A percentile compares a stretch with the other conserved stretches of the same genome.
Conservation (phyloP, 2,888 invertebrate species). For the Petrolisthes cinctipes region DNA sequence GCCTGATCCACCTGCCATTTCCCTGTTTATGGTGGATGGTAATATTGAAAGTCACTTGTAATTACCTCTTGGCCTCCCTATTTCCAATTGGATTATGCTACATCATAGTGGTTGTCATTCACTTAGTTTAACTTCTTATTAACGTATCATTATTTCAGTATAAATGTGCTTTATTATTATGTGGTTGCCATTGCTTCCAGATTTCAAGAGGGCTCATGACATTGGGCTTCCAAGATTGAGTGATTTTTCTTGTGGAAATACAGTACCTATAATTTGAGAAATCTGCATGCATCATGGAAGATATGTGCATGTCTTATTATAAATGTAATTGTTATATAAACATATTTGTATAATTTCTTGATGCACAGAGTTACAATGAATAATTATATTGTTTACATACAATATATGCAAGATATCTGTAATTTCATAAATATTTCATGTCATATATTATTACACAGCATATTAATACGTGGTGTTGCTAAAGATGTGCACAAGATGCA, state of each 20-base stretch:
- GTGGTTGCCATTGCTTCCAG: neutral
- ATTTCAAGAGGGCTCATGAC: neutral
- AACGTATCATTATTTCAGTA: neutral
- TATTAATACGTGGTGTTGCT: neutral
- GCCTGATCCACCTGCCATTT: neutral
- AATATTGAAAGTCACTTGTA: constrained; percentile 35
- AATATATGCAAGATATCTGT: too few relatives aligned
- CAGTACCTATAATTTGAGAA: neutral
- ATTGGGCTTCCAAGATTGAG: neutral
- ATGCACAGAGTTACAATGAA: too few relatives aligned
- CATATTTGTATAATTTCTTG: too few relatives aligned
- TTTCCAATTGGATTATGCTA: constrained; percentile 43
- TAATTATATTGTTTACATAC: too few relatives aligned
- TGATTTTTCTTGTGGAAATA: constrained; percentile 16
- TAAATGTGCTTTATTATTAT: constrained; percentile 19
- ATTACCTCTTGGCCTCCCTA: constrained; percentile 31
- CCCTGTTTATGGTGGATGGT: constrained; percentile 7
- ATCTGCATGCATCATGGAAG: neutral
- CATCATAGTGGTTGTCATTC: constrained; percentile 51
- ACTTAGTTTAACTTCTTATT: constrained; percentile 16
- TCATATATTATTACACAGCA: neutral
- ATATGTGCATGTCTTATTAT: neutral
- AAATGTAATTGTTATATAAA: neutral
- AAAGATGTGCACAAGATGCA: neutral
- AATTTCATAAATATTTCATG: too few relatives aligned